These are phyloP conservation scores for Pyrrhia umbra DNA, from an alignment of 2,888 invertebrate genomes.

Conservation along the genomic window DNA sequence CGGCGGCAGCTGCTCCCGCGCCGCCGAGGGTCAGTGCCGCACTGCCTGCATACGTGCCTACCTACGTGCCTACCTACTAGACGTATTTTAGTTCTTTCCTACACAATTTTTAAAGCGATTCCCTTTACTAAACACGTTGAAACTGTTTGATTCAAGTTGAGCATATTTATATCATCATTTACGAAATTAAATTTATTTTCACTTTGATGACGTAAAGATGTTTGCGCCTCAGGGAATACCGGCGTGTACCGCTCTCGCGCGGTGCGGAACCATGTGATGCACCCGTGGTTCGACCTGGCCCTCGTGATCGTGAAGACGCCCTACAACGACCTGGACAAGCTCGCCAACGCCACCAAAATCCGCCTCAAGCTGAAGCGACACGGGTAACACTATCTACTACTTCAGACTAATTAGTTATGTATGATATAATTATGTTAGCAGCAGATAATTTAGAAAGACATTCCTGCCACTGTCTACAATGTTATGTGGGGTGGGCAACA, in stretches of 20 bases:
- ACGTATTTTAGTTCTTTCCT: background rate
- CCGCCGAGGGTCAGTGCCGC: conserved; percentile 34
- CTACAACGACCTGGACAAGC: conserved; percentile 43
- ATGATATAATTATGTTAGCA: no score
- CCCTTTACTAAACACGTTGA: no score
- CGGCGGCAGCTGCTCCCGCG: conserved; percentile 43
- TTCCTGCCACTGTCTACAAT: no score
- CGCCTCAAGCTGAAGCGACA: conserved; percentile 35
- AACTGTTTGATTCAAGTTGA: no score
- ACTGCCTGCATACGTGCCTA: background rate
- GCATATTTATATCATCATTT: no score
- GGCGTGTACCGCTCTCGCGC: conserved; percentile 17
- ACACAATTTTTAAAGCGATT: background rate
- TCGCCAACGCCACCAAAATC: conserved; percentile 48
- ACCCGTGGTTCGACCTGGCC: conserved; percentile 57
- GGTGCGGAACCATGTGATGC: conserved; percentile 23
- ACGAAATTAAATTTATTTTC: no score
- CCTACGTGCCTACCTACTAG: no score
- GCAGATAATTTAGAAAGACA: no score
- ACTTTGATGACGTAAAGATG: no score
- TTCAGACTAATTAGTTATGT: no score
- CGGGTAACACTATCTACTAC: no score
- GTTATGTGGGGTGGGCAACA: no score
- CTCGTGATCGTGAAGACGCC: conserved; percentile 43
- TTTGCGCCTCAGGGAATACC: conserved; percentile 18